Evolutionary conservation across 2,888 invertebrate genomes (phyloP), one percentile per base, ranked within the genome.

Genomic region (Leistus spinibarbis): DNA sequence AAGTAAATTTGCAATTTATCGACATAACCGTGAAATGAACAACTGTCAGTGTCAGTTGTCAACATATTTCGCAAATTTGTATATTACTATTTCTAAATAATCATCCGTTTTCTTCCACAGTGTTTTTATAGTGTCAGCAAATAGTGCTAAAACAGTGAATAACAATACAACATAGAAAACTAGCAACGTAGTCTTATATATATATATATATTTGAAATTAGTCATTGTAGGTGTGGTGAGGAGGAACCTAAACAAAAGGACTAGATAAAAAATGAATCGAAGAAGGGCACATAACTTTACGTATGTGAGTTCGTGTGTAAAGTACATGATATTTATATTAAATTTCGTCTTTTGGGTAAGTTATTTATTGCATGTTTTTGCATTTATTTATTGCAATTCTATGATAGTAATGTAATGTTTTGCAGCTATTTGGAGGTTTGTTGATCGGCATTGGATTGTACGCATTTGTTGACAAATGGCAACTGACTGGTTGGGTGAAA

Each of bases 381-480:
- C 22, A 19, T 60, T 60, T 60, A 22, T 60, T 60, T 3, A 20
- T 10, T 10, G 53, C 7, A 53, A 53, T 54, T 2, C 13, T 1
- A 17, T 17, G 19, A 1, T 17, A 19, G 16, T 19, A 1, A 23
- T 13, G 22, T n/a, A 2, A 68, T 78, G 81, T 85, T 79, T 89
- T 90, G 76, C 90, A 97, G 97, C 86, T 97, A 70, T 91, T 96
- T 80, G 97, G 97, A 74, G 95, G 95, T 23, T 86, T 95, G 10
- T 86, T 97, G 63, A 92, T 97, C 76, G 96, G 93, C 5, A 92
- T 97, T 76, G 97, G 97, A 5, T 86, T 95, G 2, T 97, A 97
- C 85, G 96, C 97, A 0, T 95, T 96, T 82, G 92, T 95, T 77
- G 97, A 97, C 82, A 97, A 97, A 88, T 95, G 95, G 92, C 94